phyloP scores from a whole-genome alignment of 1,140 invertebrate species.

The Plutomurus gul region DNA sequence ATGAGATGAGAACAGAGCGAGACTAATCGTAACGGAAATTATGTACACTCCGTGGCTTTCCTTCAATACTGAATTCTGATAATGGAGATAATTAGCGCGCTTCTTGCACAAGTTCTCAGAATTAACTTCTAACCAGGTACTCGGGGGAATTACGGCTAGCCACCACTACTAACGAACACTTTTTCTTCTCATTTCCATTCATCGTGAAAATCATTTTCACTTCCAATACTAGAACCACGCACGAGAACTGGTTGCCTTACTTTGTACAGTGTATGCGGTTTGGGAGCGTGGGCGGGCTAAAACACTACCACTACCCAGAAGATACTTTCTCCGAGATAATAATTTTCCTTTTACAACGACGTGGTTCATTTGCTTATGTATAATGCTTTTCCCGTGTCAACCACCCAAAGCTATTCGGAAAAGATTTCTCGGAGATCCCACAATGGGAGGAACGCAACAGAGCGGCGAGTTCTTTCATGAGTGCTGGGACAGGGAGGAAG shows the following conservation, averaged over 20 bases:
- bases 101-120: background rate
- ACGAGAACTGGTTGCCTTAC: no score
- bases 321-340: background rate
- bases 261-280: no score
- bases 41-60: background rate
- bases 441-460: no score
- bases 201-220: no score
- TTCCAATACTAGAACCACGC: no score
- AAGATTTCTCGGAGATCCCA: no score
- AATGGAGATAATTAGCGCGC: slow-evolving; percentile 10
- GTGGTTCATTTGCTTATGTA: background rate
- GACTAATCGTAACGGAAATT: background rate
- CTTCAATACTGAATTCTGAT: background rate
- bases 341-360: slow-evolving; percentile 1
- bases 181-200: background rate
- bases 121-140: background rate
- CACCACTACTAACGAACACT: no score
- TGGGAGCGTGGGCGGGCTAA: no score
- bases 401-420: background rate
- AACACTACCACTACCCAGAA: no score
- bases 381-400: background rate
- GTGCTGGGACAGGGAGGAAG: no score
- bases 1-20: background rate
- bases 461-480: no score
- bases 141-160: slow-evolving; percentile 4